Evolutionary conservation across 2,113 vertebrate species (phyloP).

Genomic region (Peromyscus polionotus): DNA sequence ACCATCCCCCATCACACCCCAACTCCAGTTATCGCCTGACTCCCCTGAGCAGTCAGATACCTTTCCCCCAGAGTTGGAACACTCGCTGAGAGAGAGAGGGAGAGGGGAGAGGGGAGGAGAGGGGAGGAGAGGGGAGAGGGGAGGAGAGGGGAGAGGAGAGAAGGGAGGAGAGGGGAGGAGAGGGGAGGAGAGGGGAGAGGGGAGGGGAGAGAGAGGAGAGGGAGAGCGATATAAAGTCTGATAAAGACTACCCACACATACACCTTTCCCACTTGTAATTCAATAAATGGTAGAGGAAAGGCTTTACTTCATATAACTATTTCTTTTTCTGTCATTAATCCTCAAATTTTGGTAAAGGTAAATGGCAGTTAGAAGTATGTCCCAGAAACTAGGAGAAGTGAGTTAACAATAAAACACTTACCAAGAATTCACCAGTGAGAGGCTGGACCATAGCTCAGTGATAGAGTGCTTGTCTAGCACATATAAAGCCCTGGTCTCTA

Average conservation of each 20-base stretch:
- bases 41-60: too few relatives aligned
- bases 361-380: conserved; percentile 47
- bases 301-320: neutral
- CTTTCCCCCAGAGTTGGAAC: too few relatives aligned
- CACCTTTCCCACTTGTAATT: neutral
- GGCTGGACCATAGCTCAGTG: neutral
- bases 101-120: too few relatives aligned
- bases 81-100: too few relatives aligned
- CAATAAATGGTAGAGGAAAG: neutral
- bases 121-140: neutral
- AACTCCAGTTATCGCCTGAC: too few relatives aligned
- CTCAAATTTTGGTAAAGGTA: conserved; percentile 40
- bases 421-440: neutral
- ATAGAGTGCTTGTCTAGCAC: neutral
- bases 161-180: too few relatives aligned
- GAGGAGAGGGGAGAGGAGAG: neutral
- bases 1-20: too few relatives aligned
- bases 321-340: conserved; percentile 33
- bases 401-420: neutral
- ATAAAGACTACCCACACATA: neutral
- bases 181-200: neutral
- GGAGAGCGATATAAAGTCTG: neutral
- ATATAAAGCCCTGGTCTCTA: neutral
- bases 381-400: neutral
- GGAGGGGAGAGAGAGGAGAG: too few relatives aligned